Percentiles rank a stretch among this genome's conserved stretches.
These are phyloP conservation scores for Salvator merianae DNA, from an alignment of 2,113 vertebrate genomes.

Conservation along the genomic window DNA sequence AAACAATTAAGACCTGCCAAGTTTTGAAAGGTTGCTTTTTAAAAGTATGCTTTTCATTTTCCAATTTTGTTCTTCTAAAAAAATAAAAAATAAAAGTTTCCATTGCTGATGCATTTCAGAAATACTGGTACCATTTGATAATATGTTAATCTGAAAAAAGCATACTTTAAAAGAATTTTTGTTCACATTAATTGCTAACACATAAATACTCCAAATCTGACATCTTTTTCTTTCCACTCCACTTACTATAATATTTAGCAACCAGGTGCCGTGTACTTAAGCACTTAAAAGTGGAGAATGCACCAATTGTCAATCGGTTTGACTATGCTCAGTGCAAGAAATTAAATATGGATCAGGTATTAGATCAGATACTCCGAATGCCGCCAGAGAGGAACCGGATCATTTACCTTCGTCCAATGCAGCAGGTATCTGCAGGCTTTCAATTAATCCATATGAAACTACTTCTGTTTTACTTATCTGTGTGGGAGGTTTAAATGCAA, in stretches of 20 bases:
- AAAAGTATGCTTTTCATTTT: neutral
- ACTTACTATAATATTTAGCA: conserved; percentile 73
- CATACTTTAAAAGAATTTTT: neutral
- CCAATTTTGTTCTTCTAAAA: neutral
- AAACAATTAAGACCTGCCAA: neutral
- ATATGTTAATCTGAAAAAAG: neutral
- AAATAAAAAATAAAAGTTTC: neutral
- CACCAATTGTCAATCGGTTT: conserved; percentile 94
- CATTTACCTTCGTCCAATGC: conserved; percentile 97
- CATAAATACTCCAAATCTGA: neutral
- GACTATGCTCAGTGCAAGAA: conserved; percentile 99
- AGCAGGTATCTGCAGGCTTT: conserved; percentile 79
- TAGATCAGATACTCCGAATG: conserved; percentile 96
- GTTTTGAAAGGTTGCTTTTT: neutral
- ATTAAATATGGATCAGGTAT: conserved; percentile 94
- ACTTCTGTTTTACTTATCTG: neutral
- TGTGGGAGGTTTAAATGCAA: neutral
- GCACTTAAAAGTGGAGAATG: conserved; percentile 89
- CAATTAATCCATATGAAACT: neutral
- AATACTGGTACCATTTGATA: neutral
- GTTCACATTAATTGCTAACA: neutral
- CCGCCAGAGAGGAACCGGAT: conserved; percentile 96
- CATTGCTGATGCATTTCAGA: neutral
- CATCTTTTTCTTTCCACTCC: neutral
- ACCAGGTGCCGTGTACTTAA: conserved; percentile 97